A percentile compares a stretch with the other conserved stretches of the same genome.
Conservation (phyloP, 2,888 invertebrate species). For the Eudasyphora cyanicolor region DNA sequence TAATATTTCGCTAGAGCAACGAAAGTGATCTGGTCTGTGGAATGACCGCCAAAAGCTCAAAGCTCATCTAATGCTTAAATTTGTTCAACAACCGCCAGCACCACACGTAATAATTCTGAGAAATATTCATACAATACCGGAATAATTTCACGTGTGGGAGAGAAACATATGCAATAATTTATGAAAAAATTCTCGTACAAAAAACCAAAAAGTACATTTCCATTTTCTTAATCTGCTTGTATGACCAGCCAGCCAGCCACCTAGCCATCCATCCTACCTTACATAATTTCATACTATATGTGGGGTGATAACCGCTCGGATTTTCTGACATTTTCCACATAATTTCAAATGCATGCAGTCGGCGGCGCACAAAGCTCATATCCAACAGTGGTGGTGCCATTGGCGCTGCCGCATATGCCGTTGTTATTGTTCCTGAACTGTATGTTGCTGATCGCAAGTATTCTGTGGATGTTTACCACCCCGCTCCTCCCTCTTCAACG, state of each 20-base stretch:
- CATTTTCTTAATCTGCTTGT: not conserved
- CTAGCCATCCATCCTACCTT: too few relatives aligned
- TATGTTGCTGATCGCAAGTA: not conserved
- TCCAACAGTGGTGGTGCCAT: not conserved
- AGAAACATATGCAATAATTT: not conserved
- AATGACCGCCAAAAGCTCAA: too few relatives aligned
- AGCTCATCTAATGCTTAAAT: too few relatives aligned
- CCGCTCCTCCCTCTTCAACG: not conserved
- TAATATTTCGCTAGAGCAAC: too few relatives aligned
- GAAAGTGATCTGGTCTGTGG: too few relatives aligned
- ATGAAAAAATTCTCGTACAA: not conserved
- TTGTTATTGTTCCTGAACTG: conserved; percentile 4
- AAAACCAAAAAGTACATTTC: not conserved
- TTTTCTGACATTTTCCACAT: not conserved
- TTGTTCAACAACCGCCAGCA: not conserved
- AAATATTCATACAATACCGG: not conserved
- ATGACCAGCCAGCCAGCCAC: too few relatives aligned
- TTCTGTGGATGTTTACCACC: not conserved
- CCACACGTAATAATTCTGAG: not conserved
- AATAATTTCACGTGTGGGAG: not conserved
- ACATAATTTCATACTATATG: not conserved
- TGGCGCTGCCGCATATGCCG: not conserved
- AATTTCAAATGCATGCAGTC: not conserved
- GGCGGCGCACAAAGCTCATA: not conserved
- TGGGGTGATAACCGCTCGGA: not conserved